A percentile compares a stretch with the other conserved stretches of the same genome.
phyloP scores from a whole-genome alignment of 2,888 invertebrate species.

The Oligia latruncula region DNA sequence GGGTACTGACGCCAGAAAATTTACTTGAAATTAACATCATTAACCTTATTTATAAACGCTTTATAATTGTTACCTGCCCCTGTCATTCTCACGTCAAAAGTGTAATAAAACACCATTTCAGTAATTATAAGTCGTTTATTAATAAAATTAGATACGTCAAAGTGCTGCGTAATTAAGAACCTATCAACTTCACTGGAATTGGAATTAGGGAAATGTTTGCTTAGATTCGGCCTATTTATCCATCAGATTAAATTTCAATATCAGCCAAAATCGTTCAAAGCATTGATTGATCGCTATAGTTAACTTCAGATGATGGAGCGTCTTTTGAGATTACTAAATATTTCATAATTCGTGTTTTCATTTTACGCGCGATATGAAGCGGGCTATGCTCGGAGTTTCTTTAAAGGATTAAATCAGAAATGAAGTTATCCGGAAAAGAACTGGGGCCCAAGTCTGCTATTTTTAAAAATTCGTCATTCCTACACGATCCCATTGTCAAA shows the following conservation, averaged over 20 bases:
- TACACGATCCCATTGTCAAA: no score
- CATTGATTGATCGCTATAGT: slow-evolving; percentile 42
- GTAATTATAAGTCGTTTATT: background rate
- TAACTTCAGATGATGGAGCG: slow-evolving; percentile 12
- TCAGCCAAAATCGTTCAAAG: slow-evolving; percentile 5
- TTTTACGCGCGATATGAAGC: no score
- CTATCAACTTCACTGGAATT: slow-evolving; percentile 14
- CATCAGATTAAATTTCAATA: slow-evolving; percentile 33
- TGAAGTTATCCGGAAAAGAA: no score
- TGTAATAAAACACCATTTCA: background rate
- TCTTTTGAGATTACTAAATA: slow-evolving; percentile 4
- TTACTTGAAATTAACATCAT: background rate
- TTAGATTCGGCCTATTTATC: background rate
- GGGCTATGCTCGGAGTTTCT: no score
- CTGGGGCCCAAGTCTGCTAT: no score
- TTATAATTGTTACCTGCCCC: background rate
- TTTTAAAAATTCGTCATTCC: no score
- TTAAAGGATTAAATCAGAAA: no score
- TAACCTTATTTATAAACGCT: background rate
- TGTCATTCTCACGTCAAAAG: background rate
- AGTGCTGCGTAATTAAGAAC: background rate
- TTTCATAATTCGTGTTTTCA: no score
- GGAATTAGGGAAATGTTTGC: slow-evolving; percentile 27
- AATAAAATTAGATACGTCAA: background rate
- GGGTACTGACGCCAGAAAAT: background rate